Base-by-base conservation (phyloP, 2,888 invertebrate species). In the Meta bourneti region DNA sequence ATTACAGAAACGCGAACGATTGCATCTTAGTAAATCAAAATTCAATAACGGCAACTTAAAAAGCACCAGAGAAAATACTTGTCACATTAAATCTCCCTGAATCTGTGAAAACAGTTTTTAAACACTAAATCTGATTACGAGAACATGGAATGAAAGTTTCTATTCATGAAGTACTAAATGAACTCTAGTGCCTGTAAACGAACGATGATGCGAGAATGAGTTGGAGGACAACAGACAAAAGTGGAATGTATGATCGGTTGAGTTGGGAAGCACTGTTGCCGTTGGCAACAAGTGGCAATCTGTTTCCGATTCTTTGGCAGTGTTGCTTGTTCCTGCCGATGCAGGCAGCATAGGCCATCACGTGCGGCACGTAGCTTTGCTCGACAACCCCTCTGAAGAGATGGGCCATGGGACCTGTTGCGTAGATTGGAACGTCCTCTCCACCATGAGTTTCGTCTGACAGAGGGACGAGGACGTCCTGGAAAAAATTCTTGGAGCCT, bases 371-470 rank as follows among this genome's bases (percentile, higher is more conserved):
- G 51, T 93, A 93, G 49, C 91, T 92, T 71, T 93, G 93, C 71
- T 93, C 93, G 16, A 93, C 92, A n/a, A 93, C 92, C 0, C 93
- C 93, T 1, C 92, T 81, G 79, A 93, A 92, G 1, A 93, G 80
- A 19, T 93, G 93, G 7, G 93, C 93, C 93, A 93, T 93, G n/a
- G 93, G 93, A 0, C 94, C 94, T 0, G 83, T 92, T 19, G 93
- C 93, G 93, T 93, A 94, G 89, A 93, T 86, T 8, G 93, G 93
- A 13, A 94, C 94, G 80, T 94, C 94, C 90, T 94, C 94, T 5
- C 95, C 95, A 7, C 94, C 95, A 92, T 95, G 95, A 0, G 95
- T 95, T 93, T 95, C 95, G 13, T 93, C 93, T 11, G 87, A 70
- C 61, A 89, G 61, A 0, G 93, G 93, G 6, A 94, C 91, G 6